Conservation (phyloP, 2,888 invertebrate genomes). For the Drosophila phalerata region DNA sequence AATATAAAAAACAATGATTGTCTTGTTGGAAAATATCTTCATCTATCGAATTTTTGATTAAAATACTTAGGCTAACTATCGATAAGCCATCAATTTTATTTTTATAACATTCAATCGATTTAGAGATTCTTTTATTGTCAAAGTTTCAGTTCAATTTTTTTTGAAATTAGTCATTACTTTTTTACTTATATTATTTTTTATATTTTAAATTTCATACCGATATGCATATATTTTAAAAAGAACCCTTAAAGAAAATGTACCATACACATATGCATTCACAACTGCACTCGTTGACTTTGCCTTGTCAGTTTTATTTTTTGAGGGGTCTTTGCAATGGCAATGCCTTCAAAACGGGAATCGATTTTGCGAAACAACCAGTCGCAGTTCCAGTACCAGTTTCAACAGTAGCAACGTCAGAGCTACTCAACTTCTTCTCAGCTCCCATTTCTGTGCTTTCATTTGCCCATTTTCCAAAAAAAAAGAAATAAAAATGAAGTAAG, state of each 20-base stretch:
- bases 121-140: no score
- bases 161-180: no score
- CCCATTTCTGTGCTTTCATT: conserved; percentile 30
- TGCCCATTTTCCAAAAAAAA: conserved; percentile 23
- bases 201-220: background rate
- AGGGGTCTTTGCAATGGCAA: conserved; percentile 11
- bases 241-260: background rate
- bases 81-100: background rate
- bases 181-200: background rate
- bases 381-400: conserved; percentile 10
- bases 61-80: background rate
- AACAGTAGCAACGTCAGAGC: conserved; percentile 7
- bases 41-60: background rate
- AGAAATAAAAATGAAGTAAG: conserved; percentile 29
- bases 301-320: conserved; percentile 3
- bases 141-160: no score
- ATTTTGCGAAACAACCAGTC: conserved; percentile 58
- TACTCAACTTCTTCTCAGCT: conserved; percentile 28
- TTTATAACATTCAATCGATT: no score
- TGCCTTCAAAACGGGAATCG: conserved; percentile 59
- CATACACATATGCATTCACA: background rate
- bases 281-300: conserved; percentile 12
- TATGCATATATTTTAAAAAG: background rate
- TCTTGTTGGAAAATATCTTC: no score
- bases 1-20: no score